Conservation (phyloP, 2,797 vertebrate genomes). For the Pogoniulus pusillus region DNA sequence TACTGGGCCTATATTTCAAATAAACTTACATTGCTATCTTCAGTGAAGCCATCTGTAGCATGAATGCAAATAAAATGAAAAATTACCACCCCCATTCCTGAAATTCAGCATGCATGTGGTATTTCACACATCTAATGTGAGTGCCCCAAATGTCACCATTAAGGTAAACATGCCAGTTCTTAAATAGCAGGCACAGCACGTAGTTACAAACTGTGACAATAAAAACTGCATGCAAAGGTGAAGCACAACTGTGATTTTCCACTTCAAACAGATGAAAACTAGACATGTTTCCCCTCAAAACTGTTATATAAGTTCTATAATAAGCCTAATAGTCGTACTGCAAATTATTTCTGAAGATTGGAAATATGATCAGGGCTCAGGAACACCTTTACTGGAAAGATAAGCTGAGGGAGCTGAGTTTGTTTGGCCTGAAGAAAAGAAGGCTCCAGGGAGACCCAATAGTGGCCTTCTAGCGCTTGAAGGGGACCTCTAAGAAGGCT, state of each 20-base stretch:
- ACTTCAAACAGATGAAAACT: neutral
- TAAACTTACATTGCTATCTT: constrained; percentile 1
- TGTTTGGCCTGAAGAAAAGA: no score
- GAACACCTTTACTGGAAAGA: no score
- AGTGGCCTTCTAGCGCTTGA: no score
- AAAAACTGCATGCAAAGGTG: constrained; percentile 12
- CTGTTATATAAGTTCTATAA: neutral
- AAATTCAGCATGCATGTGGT: neutral
- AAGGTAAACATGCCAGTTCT: constrained; percentile 33
- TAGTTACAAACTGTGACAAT: neutral
- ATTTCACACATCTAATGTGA: constrained; percentile 40
- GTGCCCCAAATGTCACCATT: neutral
- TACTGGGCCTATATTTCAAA: neutral
- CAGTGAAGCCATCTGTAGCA: neutral
- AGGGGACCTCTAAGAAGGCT: no score
- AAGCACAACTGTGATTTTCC: neutral
- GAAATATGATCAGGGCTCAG: neutral
- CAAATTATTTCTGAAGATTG: neutral
- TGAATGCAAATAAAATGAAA: constrained; percentile 40
- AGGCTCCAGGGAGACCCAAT: no score
- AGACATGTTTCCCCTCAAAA: neutral
- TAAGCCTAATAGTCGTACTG: neutral
- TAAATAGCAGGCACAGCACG: constrained; percentile 8
- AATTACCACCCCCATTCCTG: neutral
- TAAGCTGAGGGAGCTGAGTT: no score